These are phyloP conservation scores for Burhinus oedicnemus DNA, from an alignment of 2,113 vertebrate species.

Conservation along the genomic window DNA sequence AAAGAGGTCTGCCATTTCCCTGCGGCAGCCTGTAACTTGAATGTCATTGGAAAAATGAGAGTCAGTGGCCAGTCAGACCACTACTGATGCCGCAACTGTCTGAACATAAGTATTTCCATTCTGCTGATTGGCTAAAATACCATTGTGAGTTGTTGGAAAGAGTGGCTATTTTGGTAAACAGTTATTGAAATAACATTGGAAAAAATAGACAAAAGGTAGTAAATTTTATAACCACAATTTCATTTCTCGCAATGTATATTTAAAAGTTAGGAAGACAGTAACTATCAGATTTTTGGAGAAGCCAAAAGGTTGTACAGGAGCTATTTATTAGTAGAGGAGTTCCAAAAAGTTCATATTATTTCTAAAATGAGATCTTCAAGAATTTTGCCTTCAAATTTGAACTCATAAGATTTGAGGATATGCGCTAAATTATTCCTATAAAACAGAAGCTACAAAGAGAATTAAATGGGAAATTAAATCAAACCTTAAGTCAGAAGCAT, in stretches of 20 bases:
- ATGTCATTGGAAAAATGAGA: neutral
- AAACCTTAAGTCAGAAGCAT: conserved; percentile 21
- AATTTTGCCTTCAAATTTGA: conserved; percentile 15
- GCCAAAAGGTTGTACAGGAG: neutral
- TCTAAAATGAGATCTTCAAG: neutral
- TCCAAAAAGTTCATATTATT: neutral
- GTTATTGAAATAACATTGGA: neutral
- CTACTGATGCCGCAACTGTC: neutral
- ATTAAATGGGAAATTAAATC: conserved; percentile 35
- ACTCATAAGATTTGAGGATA: neutral
- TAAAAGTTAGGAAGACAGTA: neutral
- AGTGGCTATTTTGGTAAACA: neutral
- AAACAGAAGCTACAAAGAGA: conserved; percentile 1
- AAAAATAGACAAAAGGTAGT: neutral
- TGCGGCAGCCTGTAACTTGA: neutral
- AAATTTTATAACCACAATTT: neutral
- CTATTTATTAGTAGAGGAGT: neutral
- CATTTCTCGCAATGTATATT: neutral
- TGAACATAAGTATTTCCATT: neutral
- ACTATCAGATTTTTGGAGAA: neutral
- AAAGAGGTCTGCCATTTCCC: neutral
- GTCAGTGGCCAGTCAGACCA: neutral
- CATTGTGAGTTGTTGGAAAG: neutral
- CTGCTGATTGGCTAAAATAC: neutral
- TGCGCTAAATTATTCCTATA: neutral